Conservation (phyloP, 2,888 invertebrate species). For the Eupeodes latifasciatus region DNA sequence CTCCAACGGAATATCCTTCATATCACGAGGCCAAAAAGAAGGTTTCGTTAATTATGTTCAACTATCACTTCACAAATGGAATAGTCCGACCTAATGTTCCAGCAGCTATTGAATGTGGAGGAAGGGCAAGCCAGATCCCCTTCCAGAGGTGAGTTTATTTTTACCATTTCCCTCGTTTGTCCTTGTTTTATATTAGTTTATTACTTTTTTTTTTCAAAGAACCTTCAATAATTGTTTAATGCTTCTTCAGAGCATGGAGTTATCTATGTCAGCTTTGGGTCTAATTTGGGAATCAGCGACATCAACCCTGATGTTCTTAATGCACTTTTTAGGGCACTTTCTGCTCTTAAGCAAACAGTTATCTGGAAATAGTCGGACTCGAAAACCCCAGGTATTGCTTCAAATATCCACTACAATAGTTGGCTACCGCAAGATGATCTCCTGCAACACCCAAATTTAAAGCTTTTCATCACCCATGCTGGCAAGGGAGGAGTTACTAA, state of each 20-base stretch:
- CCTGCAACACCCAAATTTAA: constrained; percentile 86
- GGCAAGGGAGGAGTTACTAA: constrained; percentile 88
- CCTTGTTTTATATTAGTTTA: background rate
- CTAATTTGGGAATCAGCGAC: constrained; percentile 78
- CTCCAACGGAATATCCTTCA: constrained; percentile 77
- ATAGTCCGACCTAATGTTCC: constrained; percentile 80
- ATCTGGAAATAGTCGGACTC: constrained; percentile 87
- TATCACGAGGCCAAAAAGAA: constrained; percentile 78
- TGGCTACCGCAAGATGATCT: constrained; percentile 90
- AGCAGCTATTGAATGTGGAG: constrained; percentile 81
- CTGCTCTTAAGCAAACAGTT: constrained; percentile 86
- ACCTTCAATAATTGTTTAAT: constrained; percentile 78
- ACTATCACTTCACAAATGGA: constrained; percentile 81
- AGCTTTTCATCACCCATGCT: constrained; percentile 88
- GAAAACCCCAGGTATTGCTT: constrained; percentile 80
- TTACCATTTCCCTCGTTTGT: background rate
- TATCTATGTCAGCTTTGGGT: constrained; percentile 81
- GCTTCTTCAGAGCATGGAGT: constrained; percentile 81
- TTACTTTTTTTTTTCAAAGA: constrained; percentile 66
- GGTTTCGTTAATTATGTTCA: constrained; percentile 80
- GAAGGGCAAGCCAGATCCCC: constrained; percentile 77
- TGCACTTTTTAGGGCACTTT: constrained; percentile 85
- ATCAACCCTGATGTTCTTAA: constrained; percentile 84
- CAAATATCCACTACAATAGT: constrained; percentile 84
- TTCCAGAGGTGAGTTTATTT: constrained; percentile 75